Evolutionary conservation across 2,797 vertebrate genomes (phyloP), one percentile per base, ranked within the genome.

Genomic region (Xenops minutus): DNA sequence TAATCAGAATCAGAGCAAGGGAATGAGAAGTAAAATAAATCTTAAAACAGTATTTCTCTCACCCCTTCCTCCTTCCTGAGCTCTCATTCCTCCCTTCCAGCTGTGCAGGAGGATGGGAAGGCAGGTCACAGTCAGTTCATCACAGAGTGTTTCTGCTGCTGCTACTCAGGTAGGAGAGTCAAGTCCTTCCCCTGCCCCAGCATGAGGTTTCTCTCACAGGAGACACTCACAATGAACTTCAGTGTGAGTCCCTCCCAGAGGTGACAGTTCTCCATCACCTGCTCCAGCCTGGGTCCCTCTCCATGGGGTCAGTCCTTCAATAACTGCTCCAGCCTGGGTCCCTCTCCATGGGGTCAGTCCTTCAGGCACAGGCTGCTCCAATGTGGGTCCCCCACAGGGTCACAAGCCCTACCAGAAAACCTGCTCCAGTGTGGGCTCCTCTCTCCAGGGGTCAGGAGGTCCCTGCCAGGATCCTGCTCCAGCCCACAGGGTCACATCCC

Each of bases 321-420:
- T 18, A 30, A 30, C 29, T 52, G 29, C 51, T 52, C 51, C 51
- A 32, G 30, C 5, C 1, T 6, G 12, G 29, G 29, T 44, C 24
- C 64, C 17, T 5, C 13, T 9, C 48, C 55, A 26, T 0, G 21
- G 55, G 5, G 10, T n/a, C 63, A 75, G 32, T 19, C 22, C 32
- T 8, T 14, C n/a, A 37, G 32, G 14, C 49, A 10, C 7, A 19
- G 34, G n/a, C 12, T 51, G 71, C 22, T 59, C 37, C 54, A 37
- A 20, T 1, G 0, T 7, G 49, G 34, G 1, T n/a, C 4, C 34
- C 29, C 21, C 10, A 22, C 29, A 7, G 27, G 27, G 18, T 26
- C 30, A 7, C 43, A 41, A 8, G 7, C 34, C 34, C 59, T 30
- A 21, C 15, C 27, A 55, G 54, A 34, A 56, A 55, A 34, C 59